Evolutionary conservation across 2,888 invertebrate species (phyloP).

Genomic region (Yponomeuta evonymella): DNA sequence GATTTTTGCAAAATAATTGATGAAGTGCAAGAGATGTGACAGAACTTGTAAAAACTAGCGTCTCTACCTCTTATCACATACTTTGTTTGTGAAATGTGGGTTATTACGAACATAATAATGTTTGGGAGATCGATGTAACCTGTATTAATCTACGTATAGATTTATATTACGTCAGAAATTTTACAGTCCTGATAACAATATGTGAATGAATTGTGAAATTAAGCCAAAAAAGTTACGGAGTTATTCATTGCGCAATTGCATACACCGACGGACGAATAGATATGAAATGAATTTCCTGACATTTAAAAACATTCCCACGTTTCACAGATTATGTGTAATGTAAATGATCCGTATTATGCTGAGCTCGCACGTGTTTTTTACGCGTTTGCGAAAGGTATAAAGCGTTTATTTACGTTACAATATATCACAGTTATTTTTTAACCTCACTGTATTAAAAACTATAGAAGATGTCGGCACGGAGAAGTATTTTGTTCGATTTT

Average conservation of each 20-base stretch:
- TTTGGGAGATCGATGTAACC: no score
- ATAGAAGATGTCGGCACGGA: not conserved
- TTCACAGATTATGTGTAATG: not conserved
- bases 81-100: no score
- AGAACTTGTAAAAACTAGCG: no score
- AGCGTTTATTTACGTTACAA: not conserved
- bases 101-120: no score
- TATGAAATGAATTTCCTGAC: no score
- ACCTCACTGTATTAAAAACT: not conserved
- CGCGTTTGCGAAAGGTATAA: not conserved
- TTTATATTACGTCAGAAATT: not conserved
- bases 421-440: not conserved
- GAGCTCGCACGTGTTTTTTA: not conserved
- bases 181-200: not conserved
- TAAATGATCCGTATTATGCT: not conserved
- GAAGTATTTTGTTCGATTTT: not conserved
- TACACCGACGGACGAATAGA: not conserved
- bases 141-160: no score
- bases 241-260: not conserved
- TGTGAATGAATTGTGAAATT: not conserved
- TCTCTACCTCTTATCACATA: no score
- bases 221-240: not conserved
- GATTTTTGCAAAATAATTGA: no score
- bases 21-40: no score
- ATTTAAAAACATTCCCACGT: not conserved